Evolutionary conservation across 2,888 invertebrate genomes (phyloP), one percentile per base, ranked within the genome.

Genomic region (Parnassius apollo): DNA sequence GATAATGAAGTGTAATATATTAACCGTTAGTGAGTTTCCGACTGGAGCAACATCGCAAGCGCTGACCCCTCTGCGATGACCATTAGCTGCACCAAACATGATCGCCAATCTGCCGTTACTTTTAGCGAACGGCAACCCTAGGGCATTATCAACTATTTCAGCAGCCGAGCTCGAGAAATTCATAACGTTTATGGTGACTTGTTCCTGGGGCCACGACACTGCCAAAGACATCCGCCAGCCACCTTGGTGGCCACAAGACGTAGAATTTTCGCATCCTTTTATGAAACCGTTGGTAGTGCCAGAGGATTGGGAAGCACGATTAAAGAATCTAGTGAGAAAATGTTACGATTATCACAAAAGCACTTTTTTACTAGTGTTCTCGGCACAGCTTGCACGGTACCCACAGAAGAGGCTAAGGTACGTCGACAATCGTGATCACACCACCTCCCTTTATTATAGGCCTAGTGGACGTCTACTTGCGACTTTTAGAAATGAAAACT

Each of bases 401-500:
- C 94, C 94, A 44, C 93, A 91, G 52, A 93, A 93, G 63, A 92
- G 93, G 70, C 88, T 95, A 69, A 92, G 94, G 70, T 95, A 95
- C 78, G 94, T 95, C 54, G 94, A 95, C 78, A 95, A 95, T 80
- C 94, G 93, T 76, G 95, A 95, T 75, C 94, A 94, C 59, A 95
- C 95, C 35, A 95, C 95, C 50, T 95, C 95, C 66, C 86, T 95
- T 60, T 95, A 94, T 73, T 94, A 94, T 78, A 91, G 93, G 73
- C 92, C 93, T 57, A 94, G 93, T 67, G 94, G 94, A 66, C 94
- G 94, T 71, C 88, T 95, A 44, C 81, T 95, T 64, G 95, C 95
- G 22, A 96, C 96, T 67, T 95, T 96, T 84, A 93, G 95, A 57
- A 95, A 95, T 86, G 95, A 95, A 77, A 95, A 95, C 76, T 92